Conservation (phyloP, 2,888 invertebrate species). For the Apantesis nais region DNA sequence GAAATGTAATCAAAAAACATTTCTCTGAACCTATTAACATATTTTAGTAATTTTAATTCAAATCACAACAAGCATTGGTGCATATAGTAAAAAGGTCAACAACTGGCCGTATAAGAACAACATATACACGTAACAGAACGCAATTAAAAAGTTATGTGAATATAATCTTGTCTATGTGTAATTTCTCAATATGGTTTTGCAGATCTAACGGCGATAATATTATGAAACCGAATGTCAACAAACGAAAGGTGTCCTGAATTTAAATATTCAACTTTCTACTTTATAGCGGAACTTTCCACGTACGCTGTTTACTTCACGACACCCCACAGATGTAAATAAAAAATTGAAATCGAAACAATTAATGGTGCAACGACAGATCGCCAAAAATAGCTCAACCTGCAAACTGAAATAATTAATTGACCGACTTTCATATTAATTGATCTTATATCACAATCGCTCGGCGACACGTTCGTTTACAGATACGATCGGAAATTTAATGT, state of each 20-base stretch:
- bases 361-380: conserved; percentile 56
- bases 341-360: conserved; percentile 53
- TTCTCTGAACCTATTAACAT: conserved; percentile 5
- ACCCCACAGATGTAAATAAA: conserved; percentile 42
- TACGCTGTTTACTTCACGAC: conserved; percentile 39
- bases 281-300: conserved; percentile 46
- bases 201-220: conserved; percentile 50
- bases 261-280: conserved; percentile 59
- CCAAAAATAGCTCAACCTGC: conserved; percentile 75
- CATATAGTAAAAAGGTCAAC: conserved; percentile 19
- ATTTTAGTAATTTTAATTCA: conserved; percentile 11
- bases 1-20: background rate
- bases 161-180: conserved; percentile 21
- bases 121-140: conserved; percentile 5
- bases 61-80: conserved; percentile 12
- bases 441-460: conserved; percentile 41
- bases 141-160: conserved; percentile 31
- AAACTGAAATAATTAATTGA: conserved; percentile 68
- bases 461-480: conserved; percentile 53
- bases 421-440: conserved; percentile 51
- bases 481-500: conserved; percentile 50
- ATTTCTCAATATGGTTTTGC: conserved; percentile 22
- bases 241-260: conserved; percentile 58
- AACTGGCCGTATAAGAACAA: conserved; percentile 23
- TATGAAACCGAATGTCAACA: conserved; percentile 69